phyloP scores from a whole-genome alignment of 2,888 invertebrate species.

The Oxystoma pomonae region DNA sequence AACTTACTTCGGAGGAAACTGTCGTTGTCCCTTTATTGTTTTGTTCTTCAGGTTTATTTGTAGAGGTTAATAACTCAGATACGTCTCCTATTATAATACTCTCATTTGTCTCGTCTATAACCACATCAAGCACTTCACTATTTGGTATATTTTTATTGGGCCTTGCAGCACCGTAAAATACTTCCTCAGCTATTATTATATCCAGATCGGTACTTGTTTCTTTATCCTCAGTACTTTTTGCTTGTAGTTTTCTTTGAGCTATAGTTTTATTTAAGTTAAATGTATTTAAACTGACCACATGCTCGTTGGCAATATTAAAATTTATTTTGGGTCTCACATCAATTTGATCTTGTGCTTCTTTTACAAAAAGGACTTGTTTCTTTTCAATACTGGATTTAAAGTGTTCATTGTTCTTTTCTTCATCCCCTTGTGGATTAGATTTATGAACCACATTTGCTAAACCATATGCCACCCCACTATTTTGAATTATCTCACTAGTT shows the following conservation, averaged over 20 bases:
- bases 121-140: neutral
- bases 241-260: neutral
- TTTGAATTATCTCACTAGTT: neutral
- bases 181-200: neutral
- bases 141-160: neutral
- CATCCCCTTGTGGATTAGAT: neutral
- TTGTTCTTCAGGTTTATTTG: neutral
- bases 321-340: neutral
- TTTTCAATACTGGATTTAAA: too few species aligned
- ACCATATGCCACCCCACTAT: neutral
- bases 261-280: too few species aligned
- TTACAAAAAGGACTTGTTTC: too few species aligned
- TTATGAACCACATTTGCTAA: neutral
- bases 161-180: neutral
- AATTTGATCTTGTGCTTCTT: neutral
- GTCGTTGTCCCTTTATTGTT: neutral
- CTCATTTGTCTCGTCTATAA: neutral
- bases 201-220: too few species aligned
- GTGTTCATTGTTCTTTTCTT: neutral
- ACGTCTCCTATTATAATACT: neutral
- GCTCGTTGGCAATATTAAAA: neutral
- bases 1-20: neutral
- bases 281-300: neutral
- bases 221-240: neutral
- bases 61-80: neutral